Evolutionary conservation across 2,797 vertebrate genomes (phyloP).

Genomic region (Amphiprion clarkii): DNA sequence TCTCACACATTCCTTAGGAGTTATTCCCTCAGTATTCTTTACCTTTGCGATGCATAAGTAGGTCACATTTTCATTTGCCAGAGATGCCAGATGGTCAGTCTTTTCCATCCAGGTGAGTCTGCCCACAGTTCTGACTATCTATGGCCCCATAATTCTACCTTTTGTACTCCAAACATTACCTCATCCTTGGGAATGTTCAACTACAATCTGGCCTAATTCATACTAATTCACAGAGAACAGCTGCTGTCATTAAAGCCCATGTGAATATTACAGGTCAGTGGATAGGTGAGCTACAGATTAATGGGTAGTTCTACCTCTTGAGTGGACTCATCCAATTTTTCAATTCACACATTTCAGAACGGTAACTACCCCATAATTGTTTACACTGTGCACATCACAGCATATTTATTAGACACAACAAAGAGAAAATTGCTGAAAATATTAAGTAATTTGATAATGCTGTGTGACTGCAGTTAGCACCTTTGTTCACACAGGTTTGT

Average conservation of each 20-base stretch:
- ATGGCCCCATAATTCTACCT: slow-evolving; percentile 6
- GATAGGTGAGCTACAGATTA: slow-evolving; percentile 8
- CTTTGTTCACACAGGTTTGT: background rate
- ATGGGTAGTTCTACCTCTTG: slow-evolving; percentile 10
- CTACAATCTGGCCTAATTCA: background rate
- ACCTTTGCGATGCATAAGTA: slow-evolving; percentile 13
- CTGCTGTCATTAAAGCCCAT: slow-evolving; percentile 2
- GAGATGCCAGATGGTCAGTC: slow-evolving; percentile 27
- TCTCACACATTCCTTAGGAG: no score
- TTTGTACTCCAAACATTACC: slow-evolving; percentile 22
- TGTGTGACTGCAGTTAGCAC: background rate
- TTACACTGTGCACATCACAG: background rate
- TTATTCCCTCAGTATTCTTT: no score
- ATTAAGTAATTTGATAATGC: background rate
- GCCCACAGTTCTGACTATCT: background rate
- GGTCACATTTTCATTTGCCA: slow-evolving; percentile 22
- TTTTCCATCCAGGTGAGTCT: slow-evolving; percentile 17
- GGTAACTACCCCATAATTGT: slow-evolving; percentile 7
- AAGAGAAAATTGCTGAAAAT: background rate
- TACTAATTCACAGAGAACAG: slow-evolving; percentile 11
- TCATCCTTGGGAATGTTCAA: slow-evolving; percentile 6
- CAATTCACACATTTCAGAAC: slow-evolving; percentile 13
- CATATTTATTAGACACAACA: background rate
- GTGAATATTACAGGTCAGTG: slow-evolving; percentile 23
- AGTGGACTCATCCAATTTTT: slow-evolving; percentile 1